A percentile compares a stretch with the other conserved stretches of the same genome.
phyloP scores from a whole-genome alignment of 2,888 invertebrate species.

The Brachycybe producta region DNA sequence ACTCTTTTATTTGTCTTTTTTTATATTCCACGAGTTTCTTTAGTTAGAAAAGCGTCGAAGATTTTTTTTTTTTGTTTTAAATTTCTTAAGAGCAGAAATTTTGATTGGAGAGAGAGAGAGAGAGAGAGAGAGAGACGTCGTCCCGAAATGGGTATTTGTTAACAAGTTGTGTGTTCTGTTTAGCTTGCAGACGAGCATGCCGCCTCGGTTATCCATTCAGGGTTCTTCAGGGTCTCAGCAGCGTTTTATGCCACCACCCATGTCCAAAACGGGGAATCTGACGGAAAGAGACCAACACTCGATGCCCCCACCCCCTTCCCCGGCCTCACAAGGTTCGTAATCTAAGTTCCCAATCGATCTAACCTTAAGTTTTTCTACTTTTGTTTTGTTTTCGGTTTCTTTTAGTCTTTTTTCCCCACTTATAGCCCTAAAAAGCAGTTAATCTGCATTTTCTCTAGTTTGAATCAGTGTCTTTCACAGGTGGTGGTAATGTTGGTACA shows the following conservation, averaged over 20 bases:
- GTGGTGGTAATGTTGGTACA: too few relatives aligned
- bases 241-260: slow-evolving; percentile 6
- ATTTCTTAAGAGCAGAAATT: too few relatives aligned
- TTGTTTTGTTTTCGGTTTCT: background rate
- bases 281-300: slow-evolving; percentile 20
- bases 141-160: background rate
- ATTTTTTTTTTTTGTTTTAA: too few relatives aligned
- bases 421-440: background rate
- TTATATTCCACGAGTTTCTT: too few relatives aligned
- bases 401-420: background rate
- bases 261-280: slow-evolving; percentile 5
- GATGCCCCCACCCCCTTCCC: slow-evolving; percentile 19
- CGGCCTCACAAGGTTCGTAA: slow-evolving; percentile 11
- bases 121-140: too few relatives aligned
- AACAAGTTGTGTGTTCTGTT: slow-evolving; percentile 10
- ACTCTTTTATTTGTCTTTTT: too few relatives aligned
- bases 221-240: background rate
- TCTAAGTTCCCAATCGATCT: background rate
- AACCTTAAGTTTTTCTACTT: background rate
- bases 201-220: slow-evolving; percentile 3
- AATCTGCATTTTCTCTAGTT: too few relatives aligned
- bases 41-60: too few relatives aligned
- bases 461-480: too few relatives aligned
- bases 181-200: slow-evolving; percentile 11
- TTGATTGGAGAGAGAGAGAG: too few relatives aligned